Evolutionary conservation across 37 sponge, comb jelly and placozoan species (phyloP).

Genomic region (Aphrocallistes beatrix): DNA sequence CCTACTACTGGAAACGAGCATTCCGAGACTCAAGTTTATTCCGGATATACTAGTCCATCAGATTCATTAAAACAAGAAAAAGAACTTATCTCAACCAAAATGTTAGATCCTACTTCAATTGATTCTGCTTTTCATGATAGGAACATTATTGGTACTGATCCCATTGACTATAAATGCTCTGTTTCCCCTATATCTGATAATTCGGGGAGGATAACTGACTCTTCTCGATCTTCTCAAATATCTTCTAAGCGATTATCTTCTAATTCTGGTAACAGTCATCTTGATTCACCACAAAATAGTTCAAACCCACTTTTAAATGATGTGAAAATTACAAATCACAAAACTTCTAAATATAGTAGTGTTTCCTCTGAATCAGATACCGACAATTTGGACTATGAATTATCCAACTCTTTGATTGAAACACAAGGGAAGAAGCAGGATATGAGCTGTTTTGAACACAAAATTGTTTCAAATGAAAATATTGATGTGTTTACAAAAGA

Average conservation of each 20-base stretch:
- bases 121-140: neutral
- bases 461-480: neutral
- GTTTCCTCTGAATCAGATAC: neutral
- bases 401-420: neutral
- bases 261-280: no score
- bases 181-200: neutral
- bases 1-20: no score
- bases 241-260: neutral
- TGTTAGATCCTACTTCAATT: no score
- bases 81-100: no score
- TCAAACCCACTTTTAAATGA: no score
- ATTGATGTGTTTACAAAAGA: neutral
- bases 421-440: no score
- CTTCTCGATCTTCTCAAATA: neutral
- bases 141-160: neutral
- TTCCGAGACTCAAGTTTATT: no score
- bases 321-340: neutral
- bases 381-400: neutral
- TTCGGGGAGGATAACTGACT: neutral
- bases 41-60: no score
- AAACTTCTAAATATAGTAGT: neutral
- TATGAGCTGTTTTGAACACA: neutral
- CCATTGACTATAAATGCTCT: neutral
- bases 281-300: no score
- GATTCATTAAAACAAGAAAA: no score